Conservation (phyloP, 2,888 invertebrate species). For the Apodemia zela region DNA sequence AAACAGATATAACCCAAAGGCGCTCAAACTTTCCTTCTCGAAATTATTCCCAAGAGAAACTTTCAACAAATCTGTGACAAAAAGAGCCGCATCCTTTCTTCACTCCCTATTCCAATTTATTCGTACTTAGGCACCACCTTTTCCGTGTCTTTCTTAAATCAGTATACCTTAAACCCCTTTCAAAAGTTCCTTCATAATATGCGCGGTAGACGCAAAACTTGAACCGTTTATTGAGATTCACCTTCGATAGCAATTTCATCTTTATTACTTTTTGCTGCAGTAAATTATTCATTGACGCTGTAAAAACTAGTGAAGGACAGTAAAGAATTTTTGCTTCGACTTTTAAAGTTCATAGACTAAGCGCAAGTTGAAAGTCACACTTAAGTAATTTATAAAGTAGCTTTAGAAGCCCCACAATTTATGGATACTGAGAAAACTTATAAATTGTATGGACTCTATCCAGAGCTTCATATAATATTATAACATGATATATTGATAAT, state of each 20-base stretch:
- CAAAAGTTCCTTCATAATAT: conserved; percentile 66
- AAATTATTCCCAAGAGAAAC: conserved; percentile 31
- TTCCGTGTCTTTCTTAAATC: conserved; percentile 56
- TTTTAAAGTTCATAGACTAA: conserved; percentile 25
- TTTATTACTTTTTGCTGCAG: conserved; percentile 49
- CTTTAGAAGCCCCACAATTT: neutral
- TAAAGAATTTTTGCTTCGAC: conserved; percentile 22
- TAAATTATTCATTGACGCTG: conserved; percentile 43
- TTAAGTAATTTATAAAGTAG: conserved; percentile 19
- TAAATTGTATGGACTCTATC: neutral
- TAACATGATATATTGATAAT: too few relatives aligned
- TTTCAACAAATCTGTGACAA: conserved; percentile 33
- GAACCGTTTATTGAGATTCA: conserved; percentile 38
- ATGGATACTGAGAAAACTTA: neutral
- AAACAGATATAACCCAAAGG: conserved; percentile 26
- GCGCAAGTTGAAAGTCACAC: conserved; percentile 24
- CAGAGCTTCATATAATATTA: neutral
- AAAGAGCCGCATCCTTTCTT: conserved; percentile 31
- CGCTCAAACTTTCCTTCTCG: conserved; percentile 25
- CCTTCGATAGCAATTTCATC: conserved; percentile 39
- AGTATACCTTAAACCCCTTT: conserved; percentile 67
- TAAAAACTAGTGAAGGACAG: conserved; percentile 39
- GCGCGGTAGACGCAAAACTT: conserved; percentile 37
- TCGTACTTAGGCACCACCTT: conserved; percentile 63
- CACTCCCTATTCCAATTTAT: conserved; percentile 52